Evolutionary conservation across 2,113 vertebrate genomes (phyloP).

Genomic region (Thalassarche chlororhynchos): DNA sequence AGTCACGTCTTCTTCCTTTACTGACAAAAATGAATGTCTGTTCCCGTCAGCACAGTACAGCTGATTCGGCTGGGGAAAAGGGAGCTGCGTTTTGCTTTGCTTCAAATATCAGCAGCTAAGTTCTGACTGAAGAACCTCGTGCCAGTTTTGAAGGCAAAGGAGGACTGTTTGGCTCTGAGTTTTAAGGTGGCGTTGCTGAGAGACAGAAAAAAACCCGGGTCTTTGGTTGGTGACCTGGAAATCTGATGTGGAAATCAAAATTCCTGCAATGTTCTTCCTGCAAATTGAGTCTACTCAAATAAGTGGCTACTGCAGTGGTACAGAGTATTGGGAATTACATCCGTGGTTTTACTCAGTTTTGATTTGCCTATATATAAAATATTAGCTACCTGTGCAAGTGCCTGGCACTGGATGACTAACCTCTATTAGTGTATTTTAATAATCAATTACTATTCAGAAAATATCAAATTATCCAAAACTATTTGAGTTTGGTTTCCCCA

Average conservation of each 20-base stretch:
- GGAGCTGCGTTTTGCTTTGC: background rate
- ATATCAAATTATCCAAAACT: background rate
- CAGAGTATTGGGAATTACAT: background rate
- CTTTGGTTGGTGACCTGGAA: conserved; percentile 27
- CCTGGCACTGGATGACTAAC: background rate
- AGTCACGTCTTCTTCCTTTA: background rate
- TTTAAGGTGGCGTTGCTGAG: background rate
- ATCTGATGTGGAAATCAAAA: background rate
- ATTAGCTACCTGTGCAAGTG: background rate
- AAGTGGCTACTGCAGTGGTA: background rate
- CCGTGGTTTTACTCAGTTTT: background rate
- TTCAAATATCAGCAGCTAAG: background rate
- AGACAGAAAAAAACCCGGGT: background rate
- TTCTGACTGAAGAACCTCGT: background rate
- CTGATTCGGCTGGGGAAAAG: background rate
- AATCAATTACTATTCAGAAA: background rate
- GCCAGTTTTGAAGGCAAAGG: background rate
- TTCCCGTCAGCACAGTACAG: background rate
- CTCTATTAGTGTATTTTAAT: background rate
- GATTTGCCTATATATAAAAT: background rate
- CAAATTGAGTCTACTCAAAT: background rate
- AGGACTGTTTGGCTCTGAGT: background rate
- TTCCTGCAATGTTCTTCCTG: background rate
- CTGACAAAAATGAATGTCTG: background rate
- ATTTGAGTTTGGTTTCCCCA: background rate